Evolutionary conservation across 1,140 invertebrate genomes (phyloP).

Genomic region (Lucilia sericata): DNA sequence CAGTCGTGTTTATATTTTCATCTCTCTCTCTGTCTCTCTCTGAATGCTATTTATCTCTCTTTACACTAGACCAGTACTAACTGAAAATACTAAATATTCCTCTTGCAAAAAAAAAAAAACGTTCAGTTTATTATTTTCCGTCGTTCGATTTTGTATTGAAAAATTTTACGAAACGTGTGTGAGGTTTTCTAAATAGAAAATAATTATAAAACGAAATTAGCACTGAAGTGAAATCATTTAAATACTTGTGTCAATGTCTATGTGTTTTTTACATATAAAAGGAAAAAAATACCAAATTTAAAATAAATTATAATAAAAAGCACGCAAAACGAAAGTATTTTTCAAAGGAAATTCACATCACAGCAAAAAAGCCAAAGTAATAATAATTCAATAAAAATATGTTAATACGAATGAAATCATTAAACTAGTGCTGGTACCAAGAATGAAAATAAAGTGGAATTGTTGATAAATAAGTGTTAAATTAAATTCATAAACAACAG

Average conservation of each 20-base stretch:
- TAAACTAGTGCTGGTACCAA: background rate
- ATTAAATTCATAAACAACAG: slow-evolving; percentile 12
- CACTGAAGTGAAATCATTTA: slow-evolving; percentile 6
- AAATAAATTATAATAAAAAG: background rate
- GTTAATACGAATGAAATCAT: background rate
- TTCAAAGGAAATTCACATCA: background rate
- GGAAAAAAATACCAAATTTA: background rate
- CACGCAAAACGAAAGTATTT: background rate
- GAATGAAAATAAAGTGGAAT: background rate
- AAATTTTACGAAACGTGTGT: background rate
- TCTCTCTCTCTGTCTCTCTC: background rate
- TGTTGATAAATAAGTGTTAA: background rate
- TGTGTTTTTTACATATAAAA: background rate
- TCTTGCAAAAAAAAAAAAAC: background rate
- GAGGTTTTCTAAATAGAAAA: background rate
- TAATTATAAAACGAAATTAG: background rate
- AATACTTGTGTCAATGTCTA: background rate
- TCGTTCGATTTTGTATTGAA: slow-evolving; percentile 2
- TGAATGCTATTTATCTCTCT: background rate
- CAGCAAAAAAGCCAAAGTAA: background rate
- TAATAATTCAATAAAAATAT: background rate
- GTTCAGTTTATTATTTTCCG: background rate
- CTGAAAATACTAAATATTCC: background rate
- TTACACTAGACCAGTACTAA: background rate
- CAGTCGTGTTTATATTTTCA: background rate